Evolutionary conservation across 1,140 invertebrate species (phyloP), one percentile per base, ranked within the genome.

Genomic region (Fopius arisanus): DNA sequence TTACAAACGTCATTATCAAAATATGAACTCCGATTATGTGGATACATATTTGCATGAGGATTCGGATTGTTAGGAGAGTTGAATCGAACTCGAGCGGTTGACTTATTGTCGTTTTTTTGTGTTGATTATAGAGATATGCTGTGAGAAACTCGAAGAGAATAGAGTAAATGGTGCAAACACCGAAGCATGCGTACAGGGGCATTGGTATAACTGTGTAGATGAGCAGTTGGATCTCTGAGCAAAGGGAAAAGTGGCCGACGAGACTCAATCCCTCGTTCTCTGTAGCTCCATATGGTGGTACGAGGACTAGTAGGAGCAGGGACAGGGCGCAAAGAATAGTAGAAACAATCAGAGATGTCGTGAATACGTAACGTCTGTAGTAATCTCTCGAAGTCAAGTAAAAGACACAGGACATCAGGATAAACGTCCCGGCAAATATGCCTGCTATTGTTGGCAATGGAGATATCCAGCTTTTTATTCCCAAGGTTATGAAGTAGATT

Each of bases 1-100:
- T 91, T 1, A 96, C 95, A 83, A 95, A 92, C 29, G 94, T 96
- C 94, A 98, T 97, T 76, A 98, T 91, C 77, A 96, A 92, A 80
- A 98, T 96, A 89, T 98, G 97, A 65, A 97, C 89, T 29, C 96
- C 96, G 72, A 98, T 95, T 48, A 98, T 87, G 85, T 99, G 97
- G 29, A 97, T 93, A 84, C 95, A 96, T 16, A 96, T 78, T 80
- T 98, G 97, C 71, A 96, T 91, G 48, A 97, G 86, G 67, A 94
- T 88, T 79, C 95, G 90, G n/a, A 95, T 91, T 59, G 91, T 87
- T 68, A 95, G 89, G 68, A 90, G 91, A 59, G 90, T 87, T 86
- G 83, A 83, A 75, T 84, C 75, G 48, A 82, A 74, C 40, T 80
- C 80, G 16, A 79, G 77, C 4, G 59, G 37, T 14, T 72, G 41